A percentile compares a stretch with the other conserved stretches of the same genome.
These are phyloP conservation scores for Brachionus asplanchnoidis DNA, from an alignment of 1,140 invertebrate genomes.

Conservation along the genomic window DNA sequence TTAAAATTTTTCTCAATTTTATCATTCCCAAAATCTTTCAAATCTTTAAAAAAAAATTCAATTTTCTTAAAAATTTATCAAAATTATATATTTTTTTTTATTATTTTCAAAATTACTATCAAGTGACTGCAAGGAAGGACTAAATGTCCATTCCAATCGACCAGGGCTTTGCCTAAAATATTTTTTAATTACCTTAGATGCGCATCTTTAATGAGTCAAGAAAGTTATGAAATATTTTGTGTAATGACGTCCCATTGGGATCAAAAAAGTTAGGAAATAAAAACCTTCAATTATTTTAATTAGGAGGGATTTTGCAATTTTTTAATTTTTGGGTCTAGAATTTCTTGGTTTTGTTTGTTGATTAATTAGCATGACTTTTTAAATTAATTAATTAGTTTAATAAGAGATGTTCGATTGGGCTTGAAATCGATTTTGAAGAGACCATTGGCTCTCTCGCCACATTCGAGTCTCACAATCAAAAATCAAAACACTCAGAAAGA, in stretches of 20 bases:
- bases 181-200: too few relatives aligned
- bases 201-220: too few relatives aligned
- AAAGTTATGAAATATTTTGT: not conserved
- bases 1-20: too few relatives aligned
- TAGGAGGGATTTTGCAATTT: not conserved
- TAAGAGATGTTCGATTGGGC: not conserved
- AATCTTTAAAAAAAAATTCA: too few relatives aligned
- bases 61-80: too few relatives aligned
- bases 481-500: not conserved
- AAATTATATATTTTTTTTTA: too few relatives aligned
- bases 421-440: slow-evolving; percentile 5
- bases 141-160: too few relatives aligned
- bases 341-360: not conserved
- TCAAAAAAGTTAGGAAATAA: not conserved
- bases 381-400: not conserved
- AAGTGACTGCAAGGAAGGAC: too few relatives aligned
- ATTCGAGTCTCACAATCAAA: not conserved
- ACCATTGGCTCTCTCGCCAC: not conserved
- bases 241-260: slow-evolving; percentile 9
- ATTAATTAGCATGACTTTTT: not conserved
- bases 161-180: too few relatives aligned
- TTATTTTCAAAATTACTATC: too few relatives aligned
- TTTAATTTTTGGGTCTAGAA: not conserved
- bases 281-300: slow-evolving; percentile 14
- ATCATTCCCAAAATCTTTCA: too few relatives aligned